These are phyloP conservation scores for Papilio protenor DNA, from an alignment of 2,888 invertebrate species.

Conservation along the genomic window DNA sequence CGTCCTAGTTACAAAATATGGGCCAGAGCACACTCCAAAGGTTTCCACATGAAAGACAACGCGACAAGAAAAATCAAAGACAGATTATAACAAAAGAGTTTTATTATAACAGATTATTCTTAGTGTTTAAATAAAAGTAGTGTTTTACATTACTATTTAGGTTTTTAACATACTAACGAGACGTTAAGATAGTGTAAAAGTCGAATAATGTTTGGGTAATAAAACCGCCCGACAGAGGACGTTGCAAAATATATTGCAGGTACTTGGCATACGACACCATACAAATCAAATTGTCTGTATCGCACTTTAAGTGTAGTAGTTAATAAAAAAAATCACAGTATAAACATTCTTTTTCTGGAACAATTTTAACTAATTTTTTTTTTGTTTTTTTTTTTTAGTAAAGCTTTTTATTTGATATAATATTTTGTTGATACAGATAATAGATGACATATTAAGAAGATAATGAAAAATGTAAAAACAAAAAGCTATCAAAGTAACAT, in stretches of 20 bases:
- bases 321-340: not conserved
- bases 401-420: not conserved
- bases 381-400: too few relatives aligned
- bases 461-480: constrained; percentile 1
- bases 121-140: not conserved
- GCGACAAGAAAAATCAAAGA: constrained; percentile 25
- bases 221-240: constrained; percentile 14
- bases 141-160: not conserved
- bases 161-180: not conserved
- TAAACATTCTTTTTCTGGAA: too few relatives aligned
- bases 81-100: not conserved
- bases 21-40: constrained; percentile 24
- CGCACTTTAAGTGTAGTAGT: not conserved
- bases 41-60: constrained; percentile 19
- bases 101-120: not conserved
- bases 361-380: too few relatives aligned
- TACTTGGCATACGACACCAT: constrained; percentile 18
- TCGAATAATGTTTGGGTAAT: constrained; percentile 14
- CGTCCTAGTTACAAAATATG: constrained; percentile 36
- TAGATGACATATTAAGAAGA: too few relatives aligned
- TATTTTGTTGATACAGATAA: constrained; percentile 2
- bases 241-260: constrained; percentile 12
- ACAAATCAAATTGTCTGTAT: constrained; percentile 18
- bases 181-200: not conserved
- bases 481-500: constrained; percentile 18